Evolutionary conservation across 2,113 vertebrate genomes (phyloP).

Genomic region (Sphyrna mokarran): DNA sequence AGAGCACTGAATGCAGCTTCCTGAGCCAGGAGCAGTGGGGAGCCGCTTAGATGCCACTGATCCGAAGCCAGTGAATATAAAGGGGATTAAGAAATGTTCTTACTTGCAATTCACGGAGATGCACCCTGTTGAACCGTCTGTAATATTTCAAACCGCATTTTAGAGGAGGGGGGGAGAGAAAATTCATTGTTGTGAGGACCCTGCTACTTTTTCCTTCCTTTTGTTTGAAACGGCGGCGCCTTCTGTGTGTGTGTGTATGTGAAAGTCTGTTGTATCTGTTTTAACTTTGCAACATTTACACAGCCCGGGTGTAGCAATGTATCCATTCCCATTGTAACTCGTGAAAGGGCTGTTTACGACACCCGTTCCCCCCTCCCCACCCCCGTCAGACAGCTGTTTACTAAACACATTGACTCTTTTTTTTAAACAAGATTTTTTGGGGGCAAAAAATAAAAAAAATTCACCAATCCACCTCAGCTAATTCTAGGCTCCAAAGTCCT

Average conservation of each 20-base stretch:
- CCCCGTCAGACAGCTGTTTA: background rate
- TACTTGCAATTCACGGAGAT: constrained; percentile 95
- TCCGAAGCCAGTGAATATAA: constrained; percentile 88
- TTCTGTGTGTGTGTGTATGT: background rate
- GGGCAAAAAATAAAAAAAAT: no score
- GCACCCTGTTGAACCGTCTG: constrained; percentile 79
- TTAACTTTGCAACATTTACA: background rate
- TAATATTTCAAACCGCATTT: constrained; percentile 81
- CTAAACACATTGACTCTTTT: background rate
- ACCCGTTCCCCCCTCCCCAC: no score
- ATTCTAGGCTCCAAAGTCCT: background rate
- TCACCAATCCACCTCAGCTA: background rate
- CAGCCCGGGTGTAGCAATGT: background rate
- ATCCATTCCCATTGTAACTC: background rate
- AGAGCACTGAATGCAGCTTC: constrained; percentile 79
- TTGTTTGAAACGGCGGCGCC: background rate
- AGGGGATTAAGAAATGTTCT: constrained; percentile 91
- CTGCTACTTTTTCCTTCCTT: background rate
- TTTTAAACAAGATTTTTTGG: no score
- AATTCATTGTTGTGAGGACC: background rate
- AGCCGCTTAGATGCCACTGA: constrained; percentile 77
- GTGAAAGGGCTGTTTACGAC: background rate
- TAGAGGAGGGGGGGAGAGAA: background rate
- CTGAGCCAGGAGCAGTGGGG: constrained; percentile 93
- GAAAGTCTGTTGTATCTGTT: background rate